Evolutionary conservation across 2,797 vertebrate genomes (phyloP), one percentile per base, ranked within the genome.

Genomic region (Amblyopsis hoosieri): DNA sequence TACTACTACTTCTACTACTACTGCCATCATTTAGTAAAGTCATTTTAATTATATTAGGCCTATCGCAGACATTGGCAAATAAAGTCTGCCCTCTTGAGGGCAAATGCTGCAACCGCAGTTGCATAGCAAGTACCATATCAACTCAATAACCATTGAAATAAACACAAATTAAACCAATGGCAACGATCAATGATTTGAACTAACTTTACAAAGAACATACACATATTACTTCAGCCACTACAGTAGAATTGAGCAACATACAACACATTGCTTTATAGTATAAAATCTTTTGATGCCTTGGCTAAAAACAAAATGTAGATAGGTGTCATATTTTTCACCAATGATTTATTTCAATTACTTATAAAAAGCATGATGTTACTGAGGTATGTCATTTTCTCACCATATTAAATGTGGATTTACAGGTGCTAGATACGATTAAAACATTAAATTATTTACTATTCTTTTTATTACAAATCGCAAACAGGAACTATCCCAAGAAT

Each of bases 1-100:
- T n/a, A n/a, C n/a, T n/a, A n/a, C n/a, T n/a, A n/a, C n/a, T n/a
- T n/a, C n/a, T n/a, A n/a, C n/a, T n/a, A n/a, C n/a, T 4, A 23
- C 19, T 23, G 19, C 19, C 19, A 23, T 23, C 23, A 23, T 23
- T 23, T 23, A 23, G 23, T 23, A 23, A 23, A 23, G 3, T 23
- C 23, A 3, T 23, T 23, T 23, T 23, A 23, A 23, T 46, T 46
- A 46, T 46, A 8, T 12, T 8, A 8, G 8, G 4, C 45, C 45
- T 8, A 12, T 48, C 6, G 46, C 3, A n/a, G 37, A 57, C 31
- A 60, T 63, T 23, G 37, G 1, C 52, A 55, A 58, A 4, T 54
- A 62, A 64, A 85, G 14, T 54, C 0, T 57, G 90, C 87, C 91
- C 89, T 71, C 92, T 86, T 68, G 77, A 85, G 91, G 2, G 19